Evolutionary conservation across 1,140 invertebrate species (phyloP), one percentile per base, ranked within the genome.

Genomic region (Sitophilus oryzae): DNA sequence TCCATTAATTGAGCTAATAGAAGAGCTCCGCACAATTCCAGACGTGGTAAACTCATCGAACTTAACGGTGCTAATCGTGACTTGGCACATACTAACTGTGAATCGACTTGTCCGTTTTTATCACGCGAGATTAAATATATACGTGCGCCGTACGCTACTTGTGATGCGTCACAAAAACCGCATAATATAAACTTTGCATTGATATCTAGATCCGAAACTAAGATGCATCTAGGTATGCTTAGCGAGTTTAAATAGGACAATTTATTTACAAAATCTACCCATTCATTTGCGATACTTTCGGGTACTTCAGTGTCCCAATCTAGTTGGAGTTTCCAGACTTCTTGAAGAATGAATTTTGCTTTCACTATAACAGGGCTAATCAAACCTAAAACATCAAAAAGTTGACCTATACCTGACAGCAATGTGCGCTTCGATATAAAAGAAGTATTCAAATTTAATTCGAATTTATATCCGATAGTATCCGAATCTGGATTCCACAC

Each of bases 221-320:
- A 16, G 6, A 36, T 22, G 42, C 23, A 53, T 10, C 54, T 25
- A 5, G 52, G 30, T 18, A 54, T 40, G 23, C 56, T 34, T 0
- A 47, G 11, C 2, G 11, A 14, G 25, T 47, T 47, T 47, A 47
- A 23, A 14, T 30, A 34, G n/a, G n/a, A 9, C 16, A 54, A 43
- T 43, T 43, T 4, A 2, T 44, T 20, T 10, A 14, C n/a, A 52
- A 52, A 43, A 30, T 42, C 19, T 44, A 18, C 6, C 50, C 50
- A 52, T 2, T 25, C 22, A 14, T 14, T 38, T 15, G 15, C 15
- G 10, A 54, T 23, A 10, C 16, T 18, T 11, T 37, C 19, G 10
- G 64, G 56, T 25, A 71, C n/a, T 14, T 0, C 4, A 18, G 66
- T 54, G 53, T 75, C 70, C 74, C 74, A 76, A 3, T 62, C 59